These are phyloP conservation scores for Rhyzopertha dominica DNA, from an alignment of 1,140 invertebrate genomes.

Conservation along the genomic window DNA sequence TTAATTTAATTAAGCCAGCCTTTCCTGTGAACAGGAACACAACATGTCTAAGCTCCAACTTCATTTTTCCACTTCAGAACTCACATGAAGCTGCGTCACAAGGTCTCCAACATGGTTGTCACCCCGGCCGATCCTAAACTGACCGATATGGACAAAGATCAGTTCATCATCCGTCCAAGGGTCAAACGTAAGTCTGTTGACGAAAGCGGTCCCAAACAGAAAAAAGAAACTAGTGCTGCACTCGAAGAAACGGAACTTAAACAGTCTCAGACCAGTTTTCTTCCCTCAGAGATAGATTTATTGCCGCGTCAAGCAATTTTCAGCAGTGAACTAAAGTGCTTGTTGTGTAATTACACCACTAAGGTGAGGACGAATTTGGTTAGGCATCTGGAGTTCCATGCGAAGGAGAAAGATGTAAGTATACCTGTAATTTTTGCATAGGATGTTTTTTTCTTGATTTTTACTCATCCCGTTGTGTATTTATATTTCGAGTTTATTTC, in stretches of 20 bases:
- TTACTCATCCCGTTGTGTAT: too few relatives aligned
- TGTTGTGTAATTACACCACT: constrained; percentile 61
- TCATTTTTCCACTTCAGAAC: constrained; percentile 21
- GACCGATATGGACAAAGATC: constrained; percentile 47
- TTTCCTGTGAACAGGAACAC: too few relatives aligned
- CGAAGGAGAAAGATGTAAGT: constrained; percentile 52
- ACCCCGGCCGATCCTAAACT: constrained; percentile 51
- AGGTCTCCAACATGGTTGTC: constrained; percentile 43
- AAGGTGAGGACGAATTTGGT: constrained; percentile 69
- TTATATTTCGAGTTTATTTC: too few relatives aligned
- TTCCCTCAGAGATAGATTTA: constrained; percentile 56
- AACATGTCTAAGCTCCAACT: too few relatives aligned
- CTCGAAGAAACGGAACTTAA: constrained; percentile 14
- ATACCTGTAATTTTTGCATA: too few relatives aligned
- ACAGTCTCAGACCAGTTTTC: constrained; percentile 16
- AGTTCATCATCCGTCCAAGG: constrained; percentile 51
- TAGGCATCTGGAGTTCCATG: constrained; percentile 64
- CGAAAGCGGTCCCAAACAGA: constrained; percentile 21
- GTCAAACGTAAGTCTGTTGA: too few relatives aligned
- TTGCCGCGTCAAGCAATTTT: constrained; percentile 64
- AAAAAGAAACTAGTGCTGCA: constrained; percentile 6
- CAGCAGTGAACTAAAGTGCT: constrained; percentile 57
- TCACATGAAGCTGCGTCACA: constrained; percentile 57
- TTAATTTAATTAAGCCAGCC: too few relatives aligned
- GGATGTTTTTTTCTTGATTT: too few relatives aligned